Conservation (phyloP, 2,113 vertebrate species). For the Amazona guildingii region DNA sequence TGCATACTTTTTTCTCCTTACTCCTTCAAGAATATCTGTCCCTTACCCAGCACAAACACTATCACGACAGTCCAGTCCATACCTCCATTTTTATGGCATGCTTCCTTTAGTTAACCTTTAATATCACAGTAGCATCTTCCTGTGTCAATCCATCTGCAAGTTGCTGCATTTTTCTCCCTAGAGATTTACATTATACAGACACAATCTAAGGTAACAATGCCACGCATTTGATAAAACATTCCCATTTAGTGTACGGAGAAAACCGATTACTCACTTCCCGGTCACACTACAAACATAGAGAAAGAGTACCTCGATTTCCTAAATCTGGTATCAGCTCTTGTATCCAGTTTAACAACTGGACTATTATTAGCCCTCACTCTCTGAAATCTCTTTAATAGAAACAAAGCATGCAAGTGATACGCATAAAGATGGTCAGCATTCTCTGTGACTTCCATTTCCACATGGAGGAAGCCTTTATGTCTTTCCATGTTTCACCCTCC, state of each 20-base stretch:
- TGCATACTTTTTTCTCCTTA: neutral
- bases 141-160: neutral
- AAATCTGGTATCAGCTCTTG: neutral
- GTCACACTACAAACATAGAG: neutral
- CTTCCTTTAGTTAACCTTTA: neutral
- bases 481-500: neutral
- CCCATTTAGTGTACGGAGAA: neutral
- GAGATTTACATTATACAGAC: neutral
- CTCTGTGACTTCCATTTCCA: neutral
- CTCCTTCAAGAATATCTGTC: neutral
- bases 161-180: neutral
- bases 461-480: neutral
- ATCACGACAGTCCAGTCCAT: neutral
- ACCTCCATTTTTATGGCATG: rapidly evolving
- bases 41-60: neutral
- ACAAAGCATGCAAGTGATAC: neutral
- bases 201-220: neutral
- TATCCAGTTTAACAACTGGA: neutral
- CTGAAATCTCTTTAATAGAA: neutral
- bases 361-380: neutral
- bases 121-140: neutral
- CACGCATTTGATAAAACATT: neutral
- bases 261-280: neutral
- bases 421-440: neutral
- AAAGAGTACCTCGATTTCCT: neutral